Evolutionary conservation across 2,113 vertebrate species (phyloP).

Genomic region (Rana temporaria): DNA sequence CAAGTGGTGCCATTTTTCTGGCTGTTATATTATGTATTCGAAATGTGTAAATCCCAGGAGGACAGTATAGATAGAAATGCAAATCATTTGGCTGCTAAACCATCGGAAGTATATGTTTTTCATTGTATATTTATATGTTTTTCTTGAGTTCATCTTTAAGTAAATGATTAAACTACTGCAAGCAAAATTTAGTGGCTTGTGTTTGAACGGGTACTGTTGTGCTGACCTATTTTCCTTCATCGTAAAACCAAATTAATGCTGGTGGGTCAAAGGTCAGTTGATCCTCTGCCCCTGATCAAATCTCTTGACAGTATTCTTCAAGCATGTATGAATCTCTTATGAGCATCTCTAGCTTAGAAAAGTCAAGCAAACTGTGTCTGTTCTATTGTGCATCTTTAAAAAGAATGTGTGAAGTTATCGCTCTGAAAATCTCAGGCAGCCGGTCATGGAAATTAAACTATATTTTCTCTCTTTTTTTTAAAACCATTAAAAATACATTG

Average conservation of each 20-base stretch:
- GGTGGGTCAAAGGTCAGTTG: constrained; percentile 63
- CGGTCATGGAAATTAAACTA: constrained; percentile 74
- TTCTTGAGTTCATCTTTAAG: too few relatives aligned
- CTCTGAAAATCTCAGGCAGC: constrained; percentile 66
- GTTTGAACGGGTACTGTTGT: constrained; percentile 16
- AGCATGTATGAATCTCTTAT: constrained; percentile 58
- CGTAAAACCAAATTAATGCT: constrained; percentile 58
- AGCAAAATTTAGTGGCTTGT: too few relatives aligned
- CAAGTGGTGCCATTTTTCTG: too few relatives aligned
- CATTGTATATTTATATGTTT: too few relatives aligned
- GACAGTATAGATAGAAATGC: too few relatives aligned
- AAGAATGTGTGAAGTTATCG: constrained; percentile 66
- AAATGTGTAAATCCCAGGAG: too few relatives aligned
- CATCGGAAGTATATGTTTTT: too few relatives aligned
- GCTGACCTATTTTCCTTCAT: constrained; percentile 58
- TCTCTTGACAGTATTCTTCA: constrained; percentile 61
- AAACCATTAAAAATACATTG: constrained; percentile 81
- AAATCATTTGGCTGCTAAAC: too few relatives aligned
- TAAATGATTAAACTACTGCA: too few relatives aligned
- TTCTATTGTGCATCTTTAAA: constrained; percentile 57
- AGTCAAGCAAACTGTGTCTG: constrained; percentile 26
- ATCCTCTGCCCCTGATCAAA: constrained; percentile 5
- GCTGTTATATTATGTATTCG: too few relatives aligned
- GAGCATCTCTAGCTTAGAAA: neutral
- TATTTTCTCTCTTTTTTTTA: constrained; percentile 74